Base-by-base conservation (phyloP, 2,888 invertebrate species). In the Rhabditophanes sp. region DNA sequence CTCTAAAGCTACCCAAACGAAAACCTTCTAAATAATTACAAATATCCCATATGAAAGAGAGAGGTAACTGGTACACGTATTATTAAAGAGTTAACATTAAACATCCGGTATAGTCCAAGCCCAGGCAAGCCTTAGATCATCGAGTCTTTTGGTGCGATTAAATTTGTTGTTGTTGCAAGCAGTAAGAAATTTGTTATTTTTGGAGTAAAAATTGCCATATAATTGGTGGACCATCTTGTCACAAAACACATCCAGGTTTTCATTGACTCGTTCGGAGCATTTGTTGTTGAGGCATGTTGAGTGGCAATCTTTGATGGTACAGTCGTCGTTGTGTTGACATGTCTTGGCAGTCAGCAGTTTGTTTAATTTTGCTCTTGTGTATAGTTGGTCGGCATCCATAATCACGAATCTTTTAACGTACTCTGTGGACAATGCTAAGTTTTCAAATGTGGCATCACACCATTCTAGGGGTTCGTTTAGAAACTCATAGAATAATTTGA, bases 391-490 rank as follows among this genome's bases (percentile, higher is more conserved):
- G 4, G 53, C 54, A 35, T 64, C 64, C 56, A 64, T 59, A 11
- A 63, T 33, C 12, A 61, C 48, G 39, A 62, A 62, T 37, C 58
- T 37, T 33, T 62, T 62, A 6, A 59, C 59, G 38, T 63, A 62
- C 17, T 56, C 53, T 2, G 59, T 53, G 12, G 57, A 57, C 8
- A 61, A 9, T 7, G 12, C 27, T 17, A 36, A n/a, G 31, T 48
- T 48, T 26, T 67, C 67, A 33, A 64, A 66, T 41, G 68, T 68
- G 3, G 69, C 65, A 53, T 71, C 71, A 51, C 71, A 71, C 50
- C 69, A 60, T 46, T 71, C 68, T 1, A 70, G 48, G 2, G 65
- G 65, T 38, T 68, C 64, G 40, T 64, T 63, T n/a, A 64, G 42
- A 37, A 64, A 64, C 39, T 64, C 64, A 40, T 64, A 54, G 31